A percentile compares a stretch with the other conserved stretches of the same genome.
Evolutionary conservation across 2,888 invertebrate species (phyloP).

Genomic region (Germaria angustata): DNA sequence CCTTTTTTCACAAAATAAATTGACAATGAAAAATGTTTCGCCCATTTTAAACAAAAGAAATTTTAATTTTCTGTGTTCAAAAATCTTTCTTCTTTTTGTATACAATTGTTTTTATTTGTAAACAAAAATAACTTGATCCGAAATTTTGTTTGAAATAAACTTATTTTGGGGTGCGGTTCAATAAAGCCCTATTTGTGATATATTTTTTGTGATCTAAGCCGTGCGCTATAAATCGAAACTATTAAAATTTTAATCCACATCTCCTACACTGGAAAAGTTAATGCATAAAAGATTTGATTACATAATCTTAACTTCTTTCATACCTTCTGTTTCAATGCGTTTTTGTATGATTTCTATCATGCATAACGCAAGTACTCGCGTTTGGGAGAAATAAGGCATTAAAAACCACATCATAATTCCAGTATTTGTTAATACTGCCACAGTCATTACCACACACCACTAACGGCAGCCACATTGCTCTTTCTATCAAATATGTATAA

Average conservation of each 20-base stretch:
- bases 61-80: too few species aligned
- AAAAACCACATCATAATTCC: slow-evolving; percentile 38
- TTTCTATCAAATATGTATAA: slow-evolving; percentile 19
- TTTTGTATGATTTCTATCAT: slow-evolving; percentile 35
- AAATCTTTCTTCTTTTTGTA: too few species aligned
- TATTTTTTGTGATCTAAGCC: neutral
- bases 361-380: slow-evolving; percentile 29
- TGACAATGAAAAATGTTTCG: too few species aligned
- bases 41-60: too few species aligned
- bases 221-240: neutral
- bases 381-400: neutral
- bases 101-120: too few species aligned
- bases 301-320: neutral
- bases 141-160: too few species aligned
- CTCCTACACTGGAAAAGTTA: neutral
- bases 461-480: neutral
- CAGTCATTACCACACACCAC: neutral
- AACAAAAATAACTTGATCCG: too few species aligned
- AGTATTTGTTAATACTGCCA: slow-evolving; percentile 18
- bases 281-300: neutral
- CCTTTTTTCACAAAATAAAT: too few species aligned
- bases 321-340: slow-evolving; percentile 10
- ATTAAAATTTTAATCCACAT: neutral
- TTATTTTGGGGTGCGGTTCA: neutral
- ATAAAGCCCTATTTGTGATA: neutral